Conservation (phyloP, 2,888 invertebrate genomes). For the Stenolophus ochropezus region DNA sequence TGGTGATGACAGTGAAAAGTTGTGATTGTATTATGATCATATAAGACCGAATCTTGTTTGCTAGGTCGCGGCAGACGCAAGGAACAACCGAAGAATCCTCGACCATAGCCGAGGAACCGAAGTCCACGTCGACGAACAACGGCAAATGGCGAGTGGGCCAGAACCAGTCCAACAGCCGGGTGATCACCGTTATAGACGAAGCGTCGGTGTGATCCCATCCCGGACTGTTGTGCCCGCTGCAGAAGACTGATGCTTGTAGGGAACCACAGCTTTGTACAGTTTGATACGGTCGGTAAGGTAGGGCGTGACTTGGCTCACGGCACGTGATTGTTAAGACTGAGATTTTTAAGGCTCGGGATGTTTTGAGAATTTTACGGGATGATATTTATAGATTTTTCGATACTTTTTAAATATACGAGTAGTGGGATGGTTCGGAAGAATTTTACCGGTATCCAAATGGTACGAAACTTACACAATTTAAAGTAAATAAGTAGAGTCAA, state of each 20-base stretch:
- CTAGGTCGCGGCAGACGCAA: slow-evolving; percentile 46
- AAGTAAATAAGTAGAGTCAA: too few relatives aligned
- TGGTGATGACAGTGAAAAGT: too few relatives aligned
- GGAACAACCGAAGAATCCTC: slow-evolving; percentile 44
- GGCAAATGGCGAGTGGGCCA: slow-evolving; percentile 49
- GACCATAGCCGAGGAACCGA: slow-evolving; percentile 31
- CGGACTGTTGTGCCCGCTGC: background rate
- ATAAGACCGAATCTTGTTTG: background rate
- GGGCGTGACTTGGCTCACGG: slow-evolving; percentile 6
- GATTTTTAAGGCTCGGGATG: slow-evolving; percentile 38
- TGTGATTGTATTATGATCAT: too few relatives aligned
- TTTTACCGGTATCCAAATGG: background rate
- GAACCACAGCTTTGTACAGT: slow-evolving; percentile 24
- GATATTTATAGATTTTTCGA: slow-evolving; percentile 37
- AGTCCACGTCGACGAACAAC: slow-evolving; percentile 21
- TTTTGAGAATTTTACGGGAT: slow-evolving; percentile 24
- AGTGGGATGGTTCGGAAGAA: background rate
- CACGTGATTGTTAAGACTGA: slow-evolving; percentile 33
- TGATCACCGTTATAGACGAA: slow-evolving; percentile 87
- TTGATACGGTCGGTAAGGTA: slow-evolving; percentile 22
- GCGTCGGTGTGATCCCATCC: slow-evolving; percentile 75
- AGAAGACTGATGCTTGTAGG: slow-evolving; percentile 41
- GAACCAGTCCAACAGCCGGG: slow-evolving; percentile 70
- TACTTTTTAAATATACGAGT: slow-evolving; percentile 41
- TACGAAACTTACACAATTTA: background rate